Percentiles rank a stretch among this genome's conserved stretches.
Conservation (phyloP, 2,113 vertebrate species). For the Ceratotherium simum region DNA sequence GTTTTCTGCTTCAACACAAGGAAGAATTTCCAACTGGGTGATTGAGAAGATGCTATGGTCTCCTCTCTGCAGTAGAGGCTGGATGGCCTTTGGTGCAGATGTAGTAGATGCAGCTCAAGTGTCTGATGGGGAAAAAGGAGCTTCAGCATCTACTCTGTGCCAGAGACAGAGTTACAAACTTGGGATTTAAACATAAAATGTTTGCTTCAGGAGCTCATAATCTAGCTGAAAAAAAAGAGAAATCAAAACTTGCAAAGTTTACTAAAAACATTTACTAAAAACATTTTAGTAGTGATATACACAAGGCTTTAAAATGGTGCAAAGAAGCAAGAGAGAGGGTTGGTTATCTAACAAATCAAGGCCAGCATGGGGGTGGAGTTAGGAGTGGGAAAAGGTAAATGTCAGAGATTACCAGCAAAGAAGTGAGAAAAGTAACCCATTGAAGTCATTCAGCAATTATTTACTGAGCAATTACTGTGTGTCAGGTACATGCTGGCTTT, state of each 20-base stretch:
- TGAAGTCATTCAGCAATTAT: not conserved
- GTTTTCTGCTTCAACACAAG: not conserved
- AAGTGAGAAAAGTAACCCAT: not conserved
- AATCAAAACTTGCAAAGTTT: not conserved
- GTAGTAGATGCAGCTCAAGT: not conserved
- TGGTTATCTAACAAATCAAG: not conserved
- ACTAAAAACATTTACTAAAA: not conserved
- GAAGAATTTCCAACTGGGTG: not conserved
- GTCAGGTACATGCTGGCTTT: not conserved
- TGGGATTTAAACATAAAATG: not conserved
- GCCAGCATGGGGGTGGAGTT: accelerated
- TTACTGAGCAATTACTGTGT: not conserved
- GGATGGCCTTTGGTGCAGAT: not conserved
- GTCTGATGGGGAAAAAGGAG: not conserved
- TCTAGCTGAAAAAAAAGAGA: not conserved
- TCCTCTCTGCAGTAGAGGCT: not conserved
- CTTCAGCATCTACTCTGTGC: not conserved
- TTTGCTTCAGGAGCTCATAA: not conserved
- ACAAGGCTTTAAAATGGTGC: not conserved
- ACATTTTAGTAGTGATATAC: not conserved
- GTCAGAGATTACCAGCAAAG: not conserved
- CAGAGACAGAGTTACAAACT: not conserved
- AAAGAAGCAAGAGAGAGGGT: not conserved
- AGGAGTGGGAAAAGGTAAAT: not conserved
- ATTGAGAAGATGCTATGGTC: not conserved